Conservation (phyloP, 2,797 vertebrate genomes). For the Emys orbicularis region DNA sequence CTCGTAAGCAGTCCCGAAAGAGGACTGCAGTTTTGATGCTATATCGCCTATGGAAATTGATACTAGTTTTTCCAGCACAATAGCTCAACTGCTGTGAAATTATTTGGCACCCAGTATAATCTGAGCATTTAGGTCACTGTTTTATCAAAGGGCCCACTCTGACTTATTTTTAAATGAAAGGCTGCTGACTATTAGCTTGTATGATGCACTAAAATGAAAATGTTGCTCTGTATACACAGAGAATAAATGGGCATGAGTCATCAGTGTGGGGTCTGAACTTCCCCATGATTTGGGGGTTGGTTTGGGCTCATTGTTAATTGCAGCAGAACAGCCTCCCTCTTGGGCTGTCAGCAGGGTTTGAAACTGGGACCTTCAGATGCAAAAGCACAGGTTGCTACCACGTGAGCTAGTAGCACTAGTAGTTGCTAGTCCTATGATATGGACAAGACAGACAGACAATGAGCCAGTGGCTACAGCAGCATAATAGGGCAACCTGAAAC, state of each 20-base stretch:
- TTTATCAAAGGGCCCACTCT: neutral
- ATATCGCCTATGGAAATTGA: neutral
- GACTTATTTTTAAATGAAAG: neutral
- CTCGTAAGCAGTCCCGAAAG: neutral
- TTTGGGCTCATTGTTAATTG: neutral
- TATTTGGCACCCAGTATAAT: neutral
- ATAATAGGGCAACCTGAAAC: neutral
- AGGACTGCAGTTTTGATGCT: neutral
- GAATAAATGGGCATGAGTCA: neutral
- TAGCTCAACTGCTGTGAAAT: neutral
- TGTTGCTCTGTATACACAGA: neutral
- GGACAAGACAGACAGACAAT: neutral
- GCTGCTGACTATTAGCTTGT: neutral
- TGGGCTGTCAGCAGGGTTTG: neutral
- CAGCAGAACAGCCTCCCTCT: constrained; percentile 1
- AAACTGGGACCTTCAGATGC: neutral
- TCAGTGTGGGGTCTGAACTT: neutral
- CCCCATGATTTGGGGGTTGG: neutral
- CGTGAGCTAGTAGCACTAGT: neutral
- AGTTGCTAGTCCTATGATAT: too few relatives aligned
- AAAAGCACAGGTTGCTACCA: constrained; percentile 21
- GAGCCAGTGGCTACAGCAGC: neutral
- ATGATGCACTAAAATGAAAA: neutral
- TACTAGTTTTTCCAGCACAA: neutral
- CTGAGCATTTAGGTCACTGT: neutral